Conservation (phyloP, 2,113 vertebrate genomes). For the Hylia prasina region DNA sequence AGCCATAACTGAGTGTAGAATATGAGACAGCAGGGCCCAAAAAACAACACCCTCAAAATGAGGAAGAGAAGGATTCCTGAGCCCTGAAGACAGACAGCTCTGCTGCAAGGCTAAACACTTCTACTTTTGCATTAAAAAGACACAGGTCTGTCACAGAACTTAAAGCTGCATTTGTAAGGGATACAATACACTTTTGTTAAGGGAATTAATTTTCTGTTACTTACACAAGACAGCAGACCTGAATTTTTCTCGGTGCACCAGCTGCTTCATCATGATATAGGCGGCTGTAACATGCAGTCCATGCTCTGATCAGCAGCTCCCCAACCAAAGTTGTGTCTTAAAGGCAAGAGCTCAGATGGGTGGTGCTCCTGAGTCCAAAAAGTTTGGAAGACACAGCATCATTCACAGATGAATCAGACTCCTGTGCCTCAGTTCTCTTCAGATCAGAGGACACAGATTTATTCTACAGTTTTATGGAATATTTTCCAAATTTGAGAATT, state of each 20-base stretch:
- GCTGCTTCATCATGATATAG: not conserved
- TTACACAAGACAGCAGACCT: not conserved
- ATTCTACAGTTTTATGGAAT: not conserved
- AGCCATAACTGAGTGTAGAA: not conserved
- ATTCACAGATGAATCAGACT: not conserved
- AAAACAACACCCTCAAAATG: not conserved
- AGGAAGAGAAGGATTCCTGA: not conserved
- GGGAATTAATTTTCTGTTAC: not conserved
- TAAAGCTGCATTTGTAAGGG: not conserved
- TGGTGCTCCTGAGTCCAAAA: not conserved
- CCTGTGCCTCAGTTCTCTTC: not conserved
- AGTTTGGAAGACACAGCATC: not conserved
- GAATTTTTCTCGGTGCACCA: not conserved
- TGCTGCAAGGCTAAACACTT: not conserved
- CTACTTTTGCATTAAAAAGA: not conserved
- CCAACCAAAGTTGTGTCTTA: not conserved
- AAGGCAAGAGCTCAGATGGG: not conserved
- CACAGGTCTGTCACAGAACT: not conserved
- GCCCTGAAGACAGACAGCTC: not conserved
- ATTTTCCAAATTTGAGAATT: not conserved
- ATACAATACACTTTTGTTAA: not conserved
- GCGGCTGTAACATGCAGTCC: not conserved
- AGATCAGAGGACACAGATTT: not conserved
- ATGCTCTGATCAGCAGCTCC: not conserved
- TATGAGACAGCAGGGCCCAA: not conserved